These are phyloP conservation scores for Scaptomyza flava DNA, from an alignment of 2,888 invertebrate species.

Conservation along the genomic window DNA sequence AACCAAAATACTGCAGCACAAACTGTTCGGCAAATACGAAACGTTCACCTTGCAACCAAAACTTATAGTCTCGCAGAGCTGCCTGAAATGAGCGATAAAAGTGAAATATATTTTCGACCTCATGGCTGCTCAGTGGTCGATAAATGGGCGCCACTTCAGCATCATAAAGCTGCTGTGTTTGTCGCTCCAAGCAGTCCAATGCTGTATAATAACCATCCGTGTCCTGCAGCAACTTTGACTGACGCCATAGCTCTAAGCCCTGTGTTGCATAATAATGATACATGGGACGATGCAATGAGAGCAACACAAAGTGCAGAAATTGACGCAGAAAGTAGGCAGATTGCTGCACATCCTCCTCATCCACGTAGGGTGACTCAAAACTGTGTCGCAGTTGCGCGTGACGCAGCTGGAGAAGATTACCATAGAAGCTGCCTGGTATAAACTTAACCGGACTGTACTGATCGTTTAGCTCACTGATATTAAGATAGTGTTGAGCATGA, in stretches of 20 bases:
- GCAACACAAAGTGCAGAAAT: conserved; percentile 77
- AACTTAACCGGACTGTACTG: conserved; percentile 50
- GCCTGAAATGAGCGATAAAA: conserved; percentile 78
- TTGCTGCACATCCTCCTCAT: conserved; percentile 76
- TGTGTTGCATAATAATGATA: conserved; percentile 82
- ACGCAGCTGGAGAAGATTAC: conserved; percentile 70
- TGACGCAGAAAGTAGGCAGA: conserved; percentile 77
- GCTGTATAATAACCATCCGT: conserved; percentile 81
- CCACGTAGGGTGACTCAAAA: conserved; percentile 67
- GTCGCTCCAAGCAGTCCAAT: conserved; percentile 77
- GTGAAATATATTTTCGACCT: conserved; percentile 68
- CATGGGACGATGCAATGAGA: conserved; percentile 73
- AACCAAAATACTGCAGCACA: conserved; percentile 75
- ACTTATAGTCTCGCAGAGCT: conserved; percentile 73
- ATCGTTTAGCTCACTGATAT: conserved; percentile 49
- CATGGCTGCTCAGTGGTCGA: conserved; percentile 49
- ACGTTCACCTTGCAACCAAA: conserved; percentile 82
- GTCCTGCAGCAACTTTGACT: conserved; percentile 68
- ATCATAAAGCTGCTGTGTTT: conserved; percentile 64
- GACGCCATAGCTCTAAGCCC: conserved; percentile 76
- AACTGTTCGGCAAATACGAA: conserved; percentile 81
- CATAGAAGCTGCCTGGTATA: conserved; percentile 50
- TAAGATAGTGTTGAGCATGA: conserved; percentile 72
- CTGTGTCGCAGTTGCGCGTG: conserved; percentile 53
- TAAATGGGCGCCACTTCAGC: conserved; percentile 47